Conservation (phyloP, 2,113 vertebrate species). For the Corythaeola cristata region DNA sequence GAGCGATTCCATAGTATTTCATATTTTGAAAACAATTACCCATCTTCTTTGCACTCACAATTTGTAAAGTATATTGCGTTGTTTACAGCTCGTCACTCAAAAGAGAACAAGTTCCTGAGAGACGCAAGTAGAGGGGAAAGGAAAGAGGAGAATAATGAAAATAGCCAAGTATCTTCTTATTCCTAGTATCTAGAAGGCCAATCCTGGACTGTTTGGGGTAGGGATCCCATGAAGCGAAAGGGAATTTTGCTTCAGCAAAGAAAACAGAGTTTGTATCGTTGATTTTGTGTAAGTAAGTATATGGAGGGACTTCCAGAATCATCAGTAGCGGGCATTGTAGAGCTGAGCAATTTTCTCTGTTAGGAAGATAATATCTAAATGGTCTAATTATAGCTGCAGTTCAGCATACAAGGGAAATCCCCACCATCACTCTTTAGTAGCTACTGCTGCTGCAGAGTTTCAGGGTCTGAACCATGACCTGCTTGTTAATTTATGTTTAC, state of each 20-base stretch:
- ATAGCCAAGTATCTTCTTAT: neutral
- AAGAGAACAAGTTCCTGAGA: neutral
- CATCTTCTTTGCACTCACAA: neutral
- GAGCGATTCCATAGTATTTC: neutral
- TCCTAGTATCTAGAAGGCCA: neutral
- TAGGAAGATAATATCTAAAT: slow-evolving; percentile 50
- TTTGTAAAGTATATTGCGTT: neutral
- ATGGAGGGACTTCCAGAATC: neutral
- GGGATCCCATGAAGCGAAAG: neutral
- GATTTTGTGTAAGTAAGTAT: neutral
- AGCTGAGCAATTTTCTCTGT: slow-evolving; percentile 21
- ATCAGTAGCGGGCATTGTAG: neutral
- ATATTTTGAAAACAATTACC: slow-evolving; percentile 2
- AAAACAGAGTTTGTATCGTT: neutral
- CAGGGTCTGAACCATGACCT: neutral
- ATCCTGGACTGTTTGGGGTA: neutral
- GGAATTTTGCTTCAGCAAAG: neutral
- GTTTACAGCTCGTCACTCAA: neutral
- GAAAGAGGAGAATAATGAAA: neutral
- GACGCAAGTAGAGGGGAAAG: neutral
- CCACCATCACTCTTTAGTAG: slow-evolving; percentile 4
- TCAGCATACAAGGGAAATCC: slow-evolving; percentile 30
- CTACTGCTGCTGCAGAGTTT: neutral
- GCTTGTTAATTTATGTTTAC: slow-evolving; percentile 33
- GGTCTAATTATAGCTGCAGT: slow-evolving; percentile 44